phyloP scores from a whole-genome alignment of 2,888 invertebrate genomes.

The Leistus spinibarbis region DNA sequence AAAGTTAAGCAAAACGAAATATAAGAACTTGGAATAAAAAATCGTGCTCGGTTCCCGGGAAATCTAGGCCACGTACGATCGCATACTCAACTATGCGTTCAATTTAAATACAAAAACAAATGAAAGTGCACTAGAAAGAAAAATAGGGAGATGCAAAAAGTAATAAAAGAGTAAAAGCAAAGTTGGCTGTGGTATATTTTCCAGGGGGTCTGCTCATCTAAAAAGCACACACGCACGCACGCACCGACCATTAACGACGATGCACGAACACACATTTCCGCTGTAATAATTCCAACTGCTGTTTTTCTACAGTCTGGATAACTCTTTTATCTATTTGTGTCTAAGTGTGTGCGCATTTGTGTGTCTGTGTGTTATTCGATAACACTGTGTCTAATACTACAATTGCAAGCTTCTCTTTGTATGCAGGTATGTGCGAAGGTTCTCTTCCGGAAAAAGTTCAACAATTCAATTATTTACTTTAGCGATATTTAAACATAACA shows the following conservation, averaged over 20 bases:
- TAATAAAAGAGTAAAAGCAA: background rate
- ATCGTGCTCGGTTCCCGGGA: too few relatives aligned
- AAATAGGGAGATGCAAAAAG: background rate
- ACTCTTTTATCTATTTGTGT: background rate
- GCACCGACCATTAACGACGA: background rate
- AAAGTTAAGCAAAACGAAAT: too few relatives aligned
- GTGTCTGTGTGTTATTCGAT: too few relatives aligned
- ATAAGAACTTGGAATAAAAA: too few relatives aligned
- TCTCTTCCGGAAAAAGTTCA: too few relatives aligned
- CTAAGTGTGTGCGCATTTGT: too few relatives aligned
- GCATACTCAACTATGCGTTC: background rate
- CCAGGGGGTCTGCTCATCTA: background rate
- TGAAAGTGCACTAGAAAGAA: background rate
- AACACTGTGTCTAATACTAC: too few relatives aligned
- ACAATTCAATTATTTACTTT: too few relatives aligned
- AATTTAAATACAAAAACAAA: background rate
- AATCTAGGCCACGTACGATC: too few relatives aligned
- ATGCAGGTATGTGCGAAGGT: too few relatives aligned
- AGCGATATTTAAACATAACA: too few relatives aligned
- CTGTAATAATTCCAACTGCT: background rate
- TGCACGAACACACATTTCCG: background rate
- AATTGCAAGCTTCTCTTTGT: too few relatives aligned
- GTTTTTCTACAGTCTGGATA: background rate
- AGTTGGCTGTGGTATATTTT: background rate
- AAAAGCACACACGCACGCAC: background rate